A percentile compares a stretch with the other conserved stretches of the same genome.
phyloP scores from a whole-genome alignment of 2,113 vertebrate genomes.

The Nymphicus hollandicus region DNA sequence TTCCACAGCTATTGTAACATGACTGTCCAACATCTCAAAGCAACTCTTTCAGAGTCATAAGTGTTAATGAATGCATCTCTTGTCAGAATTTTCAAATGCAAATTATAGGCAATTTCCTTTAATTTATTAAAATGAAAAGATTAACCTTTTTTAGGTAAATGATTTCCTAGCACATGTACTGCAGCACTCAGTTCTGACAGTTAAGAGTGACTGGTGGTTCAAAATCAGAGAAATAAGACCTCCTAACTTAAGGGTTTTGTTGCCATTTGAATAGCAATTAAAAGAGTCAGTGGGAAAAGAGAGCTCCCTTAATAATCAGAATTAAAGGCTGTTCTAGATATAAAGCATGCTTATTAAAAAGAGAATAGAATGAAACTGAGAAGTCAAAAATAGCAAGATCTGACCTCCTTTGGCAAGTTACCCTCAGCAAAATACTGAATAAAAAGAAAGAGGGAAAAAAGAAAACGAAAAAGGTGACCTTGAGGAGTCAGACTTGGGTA shows the following conservation, averaged over 20 bases:
- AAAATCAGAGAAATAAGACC: not conserved
- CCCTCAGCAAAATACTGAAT: not conserved
- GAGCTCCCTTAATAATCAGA: not conserved
- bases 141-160: not conserved
- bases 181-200: not conserved
- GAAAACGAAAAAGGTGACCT: not conserved
- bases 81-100: not conserved
- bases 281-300: not conserved
- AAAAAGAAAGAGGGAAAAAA: not conserved
- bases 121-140: not conserved
- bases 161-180: not conserved
- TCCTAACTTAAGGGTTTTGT: not conserved
- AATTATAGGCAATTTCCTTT: not conserved
- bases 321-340: not conserved
- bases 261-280: not conserved
- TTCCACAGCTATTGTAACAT: not conserved
- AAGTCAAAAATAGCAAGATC: not conserved
- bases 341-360: not conserved
- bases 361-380: not conserved
- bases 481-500: not conserved
- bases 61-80: not conserved
- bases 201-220: not conserved
- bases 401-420: not conserved
- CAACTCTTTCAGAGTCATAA: not conserved
- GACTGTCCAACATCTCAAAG: too few species aligned